These are phyloP conservation scores for Pycnomerus fuliginosus DNA, from an alignment of 2,888 invertebrate genomes.

Conservation along the genomic window DNA sequence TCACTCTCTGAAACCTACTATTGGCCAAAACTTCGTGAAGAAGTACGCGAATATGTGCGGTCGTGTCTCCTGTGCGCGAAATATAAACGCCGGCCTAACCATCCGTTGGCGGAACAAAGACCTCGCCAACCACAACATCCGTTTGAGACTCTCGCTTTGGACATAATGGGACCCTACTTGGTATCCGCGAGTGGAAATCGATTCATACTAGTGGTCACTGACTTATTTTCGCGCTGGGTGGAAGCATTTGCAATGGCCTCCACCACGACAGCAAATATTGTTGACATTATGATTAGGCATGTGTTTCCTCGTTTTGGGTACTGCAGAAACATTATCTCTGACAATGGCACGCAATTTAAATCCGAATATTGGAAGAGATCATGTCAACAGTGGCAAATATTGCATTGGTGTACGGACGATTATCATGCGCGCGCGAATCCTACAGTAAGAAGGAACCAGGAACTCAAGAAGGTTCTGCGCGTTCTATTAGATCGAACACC, in stretches of 20 bases:
- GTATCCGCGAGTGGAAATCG: not conserved
- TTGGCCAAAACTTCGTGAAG: not conserved
- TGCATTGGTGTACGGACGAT: not conserved
- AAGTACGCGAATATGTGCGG: not conserved
- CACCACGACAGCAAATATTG: not conserved
- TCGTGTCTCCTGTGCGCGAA: not conserved
- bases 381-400: not conserved
- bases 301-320: not conserved
- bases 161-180: not conserved
- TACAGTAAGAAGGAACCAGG: not conserved
- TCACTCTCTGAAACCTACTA: not conserved
- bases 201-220: not conserved
- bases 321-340: not conserved
- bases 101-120: not conserved
- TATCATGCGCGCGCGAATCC: not conserved
- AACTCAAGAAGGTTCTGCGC: not conserved
- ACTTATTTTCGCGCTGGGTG: not conserved
- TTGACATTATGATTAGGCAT: not conserved
- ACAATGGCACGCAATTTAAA: not conserved
- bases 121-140: not conserved
- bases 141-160: not conserved
- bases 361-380: not conserved
- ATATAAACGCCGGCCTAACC: not conserved
- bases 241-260: not conserved
- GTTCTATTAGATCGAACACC: not conserved